Base-by-base conservation (phyloP, 2,797 vertebrate genomes). In the Coendou prehensilis region DNA sequence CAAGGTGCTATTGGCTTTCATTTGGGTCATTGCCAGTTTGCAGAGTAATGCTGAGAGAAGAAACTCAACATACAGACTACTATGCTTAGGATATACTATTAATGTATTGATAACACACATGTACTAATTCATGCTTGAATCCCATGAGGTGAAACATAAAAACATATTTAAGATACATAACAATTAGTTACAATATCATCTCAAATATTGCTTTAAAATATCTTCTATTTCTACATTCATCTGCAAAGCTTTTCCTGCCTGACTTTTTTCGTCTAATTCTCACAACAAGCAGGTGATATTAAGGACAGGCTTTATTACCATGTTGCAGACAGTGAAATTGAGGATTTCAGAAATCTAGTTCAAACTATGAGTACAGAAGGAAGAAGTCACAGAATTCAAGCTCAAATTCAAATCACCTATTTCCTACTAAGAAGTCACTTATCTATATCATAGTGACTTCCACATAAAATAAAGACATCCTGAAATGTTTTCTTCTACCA, bases 121-220 rank as follows among this genome's bases (percentile, higher is more conserved):
- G 28, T 64, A 54, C 71, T 94, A 37, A 81, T 54, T 50, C 54
- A 71, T 67, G 54, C 56, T 83, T 78, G 45, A 79, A 59, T 96
- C 47, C 63, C 59, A 50, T 33, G 83, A 87, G 84, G 37, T 87
- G 47, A 97, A 92, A 94, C n/a, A 80, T 47, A 20, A 94, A 94
- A 96, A 50, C 15, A 45, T 61, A 63, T 59, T 63, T 91, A 61
- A 86, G 78, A 73, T 80, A 93, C 33, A 13, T 73, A 63, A 71
- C 28, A 83, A 52, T 89, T 93, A 69, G 26, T 94, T 84, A 63
- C 10, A 84, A 20, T 41, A 67, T 64, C 57, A 95, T 64, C 67
- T 33, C 59, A 88, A 84, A 87, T 9, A 50, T 13, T 15, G 47
- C 64, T 89, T 57, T 85, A 81, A 75, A 89, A 67, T 45, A 94